Evolutionary conservation across 2,113 vertebrate species (phyloP).

Genomic region (Menidia beryllina): DNA sequence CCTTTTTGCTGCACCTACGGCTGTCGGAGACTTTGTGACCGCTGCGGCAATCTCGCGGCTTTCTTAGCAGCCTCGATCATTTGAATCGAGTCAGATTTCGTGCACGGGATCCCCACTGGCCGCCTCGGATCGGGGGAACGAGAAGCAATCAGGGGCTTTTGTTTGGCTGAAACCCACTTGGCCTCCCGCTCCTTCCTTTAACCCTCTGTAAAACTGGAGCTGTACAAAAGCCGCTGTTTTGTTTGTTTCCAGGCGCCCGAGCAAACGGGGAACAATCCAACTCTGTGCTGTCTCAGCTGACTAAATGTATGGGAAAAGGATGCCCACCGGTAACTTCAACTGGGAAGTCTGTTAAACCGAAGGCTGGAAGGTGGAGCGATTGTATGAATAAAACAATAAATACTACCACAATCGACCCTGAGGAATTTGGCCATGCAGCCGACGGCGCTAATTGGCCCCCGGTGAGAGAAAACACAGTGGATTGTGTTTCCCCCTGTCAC

Average conservation of each 20-base stretch:
- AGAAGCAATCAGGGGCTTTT: conserved; percentile 63
- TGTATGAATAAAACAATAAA: conserved; percentile 3
- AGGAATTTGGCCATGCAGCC: conserved; percentile 8
- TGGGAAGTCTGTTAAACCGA: conserved; percentile 10
- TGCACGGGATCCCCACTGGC: conserved; percentile 27
- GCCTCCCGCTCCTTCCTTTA: conserved; percentile 59
- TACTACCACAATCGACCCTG: neutral
- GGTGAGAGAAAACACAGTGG: conserved; percentile 5
- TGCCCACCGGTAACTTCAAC: conserved; percentile 2
- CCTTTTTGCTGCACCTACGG: conserved; percentile 32
- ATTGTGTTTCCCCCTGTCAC: conserved; percentile 2
- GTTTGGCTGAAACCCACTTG: conserved; percentile 49
- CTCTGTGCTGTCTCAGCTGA: conserved; percentile 69
- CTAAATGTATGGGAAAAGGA: conserved; percentile 27
- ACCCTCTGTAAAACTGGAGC: conserved; percentile 63
- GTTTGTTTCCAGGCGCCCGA: conserved; percentile 63
- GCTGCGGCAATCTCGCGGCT: conserved; percentile 15
- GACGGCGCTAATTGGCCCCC: neutral
- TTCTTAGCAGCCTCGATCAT: conserved; percentile 12
- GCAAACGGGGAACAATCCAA: conserved; percentile 60
- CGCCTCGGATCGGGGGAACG: conserved; percentile 40
- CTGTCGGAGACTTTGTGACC: conserved; percentile 36
- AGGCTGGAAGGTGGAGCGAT: neutral
- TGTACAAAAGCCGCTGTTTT: conserved; percentile 64
- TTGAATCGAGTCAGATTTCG: conserved; percentile 41